Base-by-base conservation (phyloP, 2,797 vertebrate species). In the Cirrhinus molitorella region DNA sequence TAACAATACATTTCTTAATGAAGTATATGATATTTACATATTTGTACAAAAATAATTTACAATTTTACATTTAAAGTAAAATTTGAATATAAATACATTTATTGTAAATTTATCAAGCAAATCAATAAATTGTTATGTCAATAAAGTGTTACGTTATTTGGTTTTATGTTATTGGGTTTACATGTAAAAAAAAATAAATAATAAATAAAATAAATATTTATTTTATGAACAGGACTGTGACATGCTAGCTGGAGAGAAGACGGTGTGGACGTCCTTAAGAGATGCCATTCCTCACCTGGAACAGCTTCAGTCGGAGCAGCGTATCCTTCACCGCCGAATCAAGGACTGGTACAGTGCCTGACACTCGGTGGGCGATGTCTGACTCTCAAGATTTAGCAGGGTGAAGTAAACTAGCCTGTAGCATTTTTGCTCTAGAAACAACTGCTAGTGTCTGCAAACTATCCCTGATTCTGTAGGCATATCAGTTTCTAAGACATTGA, bases 211-310 rank as follows among this genome's bases (percentile, higher is more conserved):
- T 21, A 51, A 21, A 21, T n/a, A n/a, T 28, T n/a, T 83, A 1
- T 7, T n/a, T 16, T 74, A 40, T 59, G 81, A 81, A 4, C 88
- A 99, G 98, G 97, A 98, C 86, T 87, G 86, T 82, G 94, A 96
- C 83, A 96, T 98, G 96, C 89, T 97, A 81, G 93, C 93, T 0
- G 98, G 98, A n/a, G 91, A 95, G 66, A 92, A 96, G 67, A 63
- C 87, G 40, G 89, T 84, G 7, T 98, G 96, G 95, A 91, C 89
- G 79, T 91, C 88, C 70, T 91, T 97, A 87, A 95, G 92, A 91
- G 94, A 95, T 34, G 92, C 92, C 59, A 85, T 98, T 37, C 93
- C 93, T 83, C 89, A 89, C 88, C 91, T 97, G 70, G 95, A 94
- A 88, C 91, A 91, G 51, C 93, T 97, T 47, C 96, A 96, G 87